A percentile compares a stretch with the other conserved stretches of the same genome.
phyloP scores from a whole-genome alignment of 2,113 vertebrate genomes.

The Tinamus guttatus region DNA sequence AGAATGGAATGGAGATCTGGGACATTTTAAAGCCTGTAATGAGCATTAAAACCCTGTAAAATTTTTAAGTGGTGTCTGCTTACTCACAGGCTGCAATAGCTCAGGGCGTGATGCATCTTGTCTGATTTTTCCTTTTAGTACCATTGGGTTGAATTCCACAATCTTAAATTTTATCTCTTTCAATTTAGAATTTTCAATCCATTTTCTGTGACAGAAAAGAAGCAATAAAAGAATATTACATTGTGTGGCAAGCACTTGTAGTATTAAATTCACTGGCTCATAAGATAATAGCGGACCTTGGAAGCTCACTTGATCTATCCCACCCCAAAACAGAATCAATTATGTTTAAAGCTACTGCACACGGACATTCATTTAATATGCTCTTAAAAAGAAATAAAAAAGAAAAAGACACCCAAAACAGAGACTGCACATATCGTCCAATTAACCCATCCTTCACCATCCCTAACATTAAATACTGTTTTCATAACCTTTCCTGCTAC shows the following conservation, averaged over 20 bases:
- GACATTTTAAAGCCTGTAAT: background rate
- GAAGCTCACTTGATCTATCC: background rate
- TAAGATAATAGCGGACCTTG: background rate
- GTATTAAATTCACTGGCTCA: background rate
- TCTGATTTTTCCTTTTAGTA: conserved; percentile 92
- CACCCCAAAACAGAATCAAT: background rate
- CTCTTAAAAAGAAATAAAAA: background rate
- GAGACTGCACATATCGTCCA: background rate
- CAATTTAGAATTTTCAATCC: conserved; percentile 90
- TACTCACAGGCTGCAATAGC: conserved; percentile 94
- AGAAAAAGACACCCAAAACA: background rate
- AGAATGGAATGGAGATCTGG: background rate
- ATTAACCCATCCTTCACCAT: background rate
- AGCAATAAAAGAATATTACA: background rate
- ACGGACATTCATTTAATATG: background rate
- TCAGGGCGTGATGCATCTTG: conserved; percentile 91
- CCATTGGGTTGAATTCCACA: conserved; percentile 93
- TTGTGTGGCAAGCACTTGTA: background rate
- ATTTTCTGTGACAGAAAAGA: conserved; percentile 81
- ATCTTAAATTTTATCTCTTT: conserved; percentile 90
- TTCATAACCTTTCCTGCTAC: background rate
- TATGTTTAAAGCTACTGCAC: background rate
- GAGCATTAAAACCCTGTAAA: background rate
- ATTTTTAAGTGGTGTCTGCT: background rate
- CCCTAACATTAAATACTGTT: background rate